Evolutionary conservation across 2,888 invertebrate genomes (phyloP), one percentile per base, ranked within the genome.

Genomic region (Resseliella maxima): DNA sequence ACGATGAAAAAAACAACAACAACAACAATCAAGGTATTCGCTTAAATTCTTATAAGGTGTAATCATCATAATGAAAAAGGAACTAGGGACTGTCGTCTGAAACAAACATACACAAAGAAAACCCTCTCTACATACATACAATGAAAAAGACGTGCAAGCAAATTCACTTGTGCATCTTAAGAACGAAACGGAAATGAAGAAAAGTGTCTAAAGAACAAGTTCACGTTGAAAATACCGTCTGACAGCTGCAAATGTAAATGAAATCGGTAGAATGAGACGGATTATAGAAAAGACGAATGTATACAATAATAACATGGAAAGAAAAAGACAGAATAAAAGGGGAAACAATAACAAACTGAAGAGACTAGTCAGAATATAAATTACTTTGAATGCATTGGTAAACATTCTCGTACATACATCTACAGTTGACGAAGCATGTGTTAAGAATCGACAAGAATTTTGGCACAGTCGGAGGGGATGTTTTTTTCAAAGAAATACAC

Each of bases 401-500:
- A 72, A 72, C 72, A 72, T 72, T 72, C 72, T 72, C 31, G 72
- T 35, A 72, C 72, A 72, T 72, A 31, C 72, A 72, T 72, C 31
- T 72, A 2, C 72, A 72, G 64, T 12, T n/a, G 38, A 83, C 38
- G 83, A 83, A 83, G 38, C 38, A 38, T 83, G 83, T 83, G 83
- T 24, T 83, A 83, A 83, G 83, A 81, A 81, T 81, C 36, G 35
- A 36, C 15, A 36, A 36, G 81, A 83, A 83, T 83, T n/a, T 83
- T 83, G 83, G 83, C 36, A 83, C 24, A n/a, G 83, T 15, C 15
- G 72, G 31, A 72, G 83, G 83, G 83, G 38, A 83, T 38, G 36
- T 83, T 38, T n/a, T n/a, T n/a, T 83, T 83, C 36, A 36, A 83
- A 83, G 38, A 24, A 83, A 83, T 38, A 83, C 83, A 83, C 83